phyloP scores from a whole-genome alignment of 2,888 invertebrate genomes.

The Mycalesis mineus region DNA sequence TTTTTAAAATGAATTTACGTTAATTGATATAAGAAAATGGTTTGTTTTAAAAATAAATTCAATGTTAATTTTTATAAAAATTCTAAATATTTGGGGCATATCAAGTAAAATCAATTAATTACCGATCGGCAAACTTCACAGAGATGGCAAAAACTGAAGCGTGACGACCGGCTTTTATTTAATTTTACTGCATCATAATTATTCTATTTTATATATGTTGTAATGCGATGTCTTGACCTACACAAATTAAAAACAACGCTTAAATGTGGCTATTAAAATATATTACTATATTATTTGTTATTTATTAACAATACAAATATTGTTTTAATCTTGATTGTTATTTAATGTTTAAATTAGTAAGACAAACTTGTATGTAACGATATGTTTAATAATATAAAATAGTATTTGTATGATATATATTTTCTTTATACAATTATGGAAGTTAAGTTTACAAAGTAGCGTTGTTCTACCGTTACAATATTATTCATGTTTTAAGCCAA shows the following conservation, averaged over 20 bases:
- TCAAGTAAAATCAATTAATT: not conserved
- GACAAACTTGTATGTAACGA: too few relatives aligned
- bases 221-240: conserved; percentile 1
- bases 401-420: too few relatives aligned
- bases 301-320: not conserved
- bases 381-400: too few relatives aligned
- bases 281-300: not conserved
- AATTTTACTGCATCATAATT: not conserved
- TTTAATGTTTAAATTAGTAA: too few relatives aligned
- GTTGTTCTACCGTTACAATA: too few relatives aligned
- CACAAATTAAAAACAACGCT: not conserved
- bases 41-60: too few relatives aligned
- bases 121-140: not conserved
- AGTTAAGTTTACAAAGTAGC: too few relatives aligned
- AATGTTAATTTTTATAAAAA: not conserved
- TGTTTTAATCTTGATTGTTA: too few relatives aligned
- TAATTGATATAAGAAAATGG: too few relatives aligned
- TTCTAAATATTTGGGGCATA: not conserved
- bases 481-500: too few relatives aligned
- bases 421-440: too few relatives aligned
- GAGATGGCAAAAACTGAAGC: not conserved
- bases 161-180: not conserved
- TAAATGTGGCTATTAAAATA: conserved; percentile 4
- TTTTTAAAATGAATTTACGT: too few relatives aligned
- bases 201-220: conserved; percentile 1